phyloP scores from a whole-genome alignment of 1,140 invertebrate genomes.

The Aphis craccivora region DNA sequence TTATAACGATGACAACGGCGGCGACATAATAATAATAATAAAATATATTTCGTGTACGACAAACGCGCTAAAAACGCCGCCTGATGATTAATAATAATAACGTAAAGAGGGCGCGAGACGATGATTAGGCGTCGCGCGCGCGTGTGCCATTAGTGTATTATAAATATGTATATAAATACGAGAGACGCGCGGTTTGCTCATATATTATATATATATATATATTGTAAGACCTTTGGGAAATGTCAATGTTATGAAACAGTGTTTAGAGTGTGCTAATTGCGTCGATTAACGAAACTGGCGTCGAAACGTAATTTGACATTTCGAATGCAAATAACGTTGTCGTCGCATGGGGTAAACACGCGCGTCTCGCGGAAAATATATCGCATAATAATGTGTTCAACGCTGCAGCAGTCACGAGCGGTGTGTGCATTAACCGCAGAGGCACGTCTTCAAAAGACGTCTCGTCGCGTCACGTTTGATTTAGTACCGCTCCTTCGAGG shows the following conservation, averaged over 20 bases:
- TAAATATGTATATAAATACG: background rate
- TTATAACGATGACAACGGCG: background rate
- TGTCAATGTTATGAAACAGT: slow-evolving; percentile 53
- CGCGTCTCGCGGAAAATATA: slow-evolving; percentile 24
- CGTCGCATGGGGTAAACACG: background rate
- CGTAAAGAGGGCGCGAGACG: background rate
- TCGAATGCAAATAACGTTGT: slow-evolving; percentile 57
- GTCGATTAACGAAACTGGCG: slow-evolving; percentile 54
- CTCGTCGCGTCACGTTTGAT: slow-evolving; percentile 36
- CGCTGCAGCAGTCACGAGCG: background rate
- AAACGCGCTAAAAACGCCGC: background rate
- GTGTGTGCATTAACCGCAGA: slow-evolving; percentile 42
- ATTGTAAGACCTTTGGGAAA: slow-evolving; percentile 35
- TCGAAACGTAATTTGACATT: slow-evolving; percentile 51
- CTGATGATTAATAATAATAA: slow-evolving; percentile 30
- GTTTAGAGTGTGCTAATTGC: slow-evolving; percentile 49
- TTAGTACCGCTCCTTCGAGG: background rate
- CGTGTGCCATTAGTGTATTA: slow-evolving; percentile 19
- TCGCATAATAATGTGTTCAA: background rate
- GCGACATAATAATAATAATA: background rate
- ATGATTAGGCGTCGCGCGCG: slow-evolving; percentile 4
- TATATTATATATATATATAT: background rate
- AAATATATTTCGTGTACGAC: slow-evolving; percentile 15
- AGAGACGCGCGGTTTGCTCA: background rate
- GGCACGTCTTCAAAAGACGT: slow-evolving; percentile 8